phyloP scores from a whole-genome alignment of 2,113 vertebrate genomes.

The Nyctibius bracteatus region DNA sequence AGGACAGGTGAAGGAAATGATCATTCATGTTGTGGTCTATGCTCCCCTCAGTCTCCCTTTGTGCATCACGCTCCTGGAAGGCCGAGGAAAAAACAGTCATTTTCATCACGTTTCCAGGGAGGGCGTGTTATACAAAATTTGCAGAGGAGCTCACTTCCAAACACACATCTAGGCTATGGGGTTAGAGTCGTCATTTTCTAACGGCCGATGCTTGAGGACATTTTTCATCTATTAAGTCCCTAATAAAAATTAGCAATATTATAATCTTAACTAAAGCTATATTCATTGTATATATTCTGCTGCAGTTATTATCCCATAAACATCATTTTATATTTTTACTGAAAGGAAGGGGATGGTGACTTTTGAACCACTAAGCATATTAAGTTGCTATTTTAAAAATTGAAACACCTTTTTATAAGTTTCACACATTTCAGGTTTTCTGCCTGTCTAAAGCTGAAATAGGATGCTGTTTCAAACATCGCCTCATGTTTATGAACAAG shows the following conservation, averaged over 20 bases:
- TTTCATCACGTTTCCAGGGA: neutral
- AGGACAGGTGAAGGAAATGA: neutral
- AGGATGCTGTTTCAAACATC: neutral
- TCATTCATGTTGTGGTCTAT: neutral
- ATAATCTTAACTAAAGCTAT: neutral
- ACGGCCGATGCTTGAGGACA: neutral
- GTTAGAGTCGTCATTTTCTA: neutral
- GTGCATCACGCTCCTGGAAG: neutral
- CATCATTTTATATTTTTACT: neutral
- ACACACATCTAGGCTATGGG: neutral
- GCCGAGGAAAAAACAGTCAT: fast-evolving
- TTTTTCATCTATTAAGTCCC: neutral
- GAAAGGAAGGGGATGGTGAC: neutral
- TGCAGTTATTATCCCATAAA: neutral
- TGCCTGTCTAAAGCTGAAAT: neutral
- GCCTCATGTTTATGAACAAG: conserved; percentile 23
- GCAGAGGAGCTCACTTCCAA: neutral
- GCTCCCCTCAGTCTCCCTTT: neutral
- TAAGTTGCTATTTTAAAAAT: conserved; percentile 6
- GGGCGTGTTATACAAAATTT: neutral
- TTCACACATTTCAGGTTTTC: neutral
- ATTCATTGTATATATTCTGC: neutral
- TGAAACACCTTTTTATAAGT: neutral
- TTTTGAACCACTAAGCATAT: neutral
- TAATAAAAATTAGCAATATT: neutral